Conservation (phyloP, 2,113 vertebrate species). For the Chunga burmeisteri region DNA sequence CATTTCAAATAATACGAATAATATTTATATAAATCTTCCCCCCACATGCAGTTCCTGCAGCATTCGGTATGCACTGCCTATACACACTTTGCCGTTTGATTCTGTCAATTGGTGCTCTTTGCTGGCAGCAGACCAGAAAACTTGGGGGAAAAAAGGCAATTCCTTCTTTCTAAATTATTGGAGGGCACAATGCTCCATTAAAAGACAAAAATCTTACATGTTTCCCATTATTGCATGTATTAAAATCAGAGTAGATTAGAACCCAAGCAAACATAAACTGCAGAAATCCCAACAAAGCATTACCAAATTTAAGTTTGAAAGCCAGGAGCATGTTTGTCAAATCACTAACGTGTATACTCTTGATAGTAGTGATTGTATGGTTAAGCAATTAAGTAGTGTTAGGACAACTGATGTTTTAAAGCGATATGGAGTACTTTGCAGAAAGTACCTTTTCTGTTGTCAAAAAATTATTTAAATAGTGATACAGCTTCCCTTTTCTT, state of each 20-base stretch:
- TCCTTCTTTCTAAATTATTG: neutral
- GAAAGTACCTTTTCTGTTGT: neutral
- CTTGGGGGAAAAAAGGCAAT: rapidly evolving
- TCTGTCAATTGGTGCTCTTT: neutral
- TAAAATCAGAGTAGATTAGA: neutral
- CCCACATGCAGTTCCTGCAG: neutral
- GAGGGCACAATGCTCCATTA: neutral
- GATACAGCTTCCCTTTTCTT: neutral
- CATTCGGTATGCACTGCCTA: neutral
- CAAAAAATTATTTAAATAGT: neutral
- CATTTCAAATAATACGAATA: neutral
- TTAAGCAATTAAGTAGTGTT: neutral
- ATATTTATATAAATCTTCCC: neutral
- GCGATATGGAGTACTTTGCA: neutral
- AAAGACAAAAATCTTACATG: neutral
- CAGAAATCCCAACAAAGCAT: neutral
- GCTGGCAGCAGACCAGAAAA: neutral
- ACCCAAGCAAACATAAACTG: neutral
- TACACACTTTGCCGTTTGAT: neutral
- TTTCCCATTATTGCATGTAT: neutral
- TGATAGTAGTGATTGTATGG: neutral
- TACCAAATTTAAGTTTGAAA: neutral
- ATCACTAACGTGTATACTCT: neutral
- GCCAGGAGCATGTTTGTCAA: neutral
- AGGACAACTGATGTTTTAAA: neutral